A percentile compares a stretch with the other conserved stretches of the same genome.
These are phyloP conservation scores for Eudorcas thomsonii DNA, from an alignment of 2,113 vertebrate genomes.

Conservation along the genomic window DNA sequence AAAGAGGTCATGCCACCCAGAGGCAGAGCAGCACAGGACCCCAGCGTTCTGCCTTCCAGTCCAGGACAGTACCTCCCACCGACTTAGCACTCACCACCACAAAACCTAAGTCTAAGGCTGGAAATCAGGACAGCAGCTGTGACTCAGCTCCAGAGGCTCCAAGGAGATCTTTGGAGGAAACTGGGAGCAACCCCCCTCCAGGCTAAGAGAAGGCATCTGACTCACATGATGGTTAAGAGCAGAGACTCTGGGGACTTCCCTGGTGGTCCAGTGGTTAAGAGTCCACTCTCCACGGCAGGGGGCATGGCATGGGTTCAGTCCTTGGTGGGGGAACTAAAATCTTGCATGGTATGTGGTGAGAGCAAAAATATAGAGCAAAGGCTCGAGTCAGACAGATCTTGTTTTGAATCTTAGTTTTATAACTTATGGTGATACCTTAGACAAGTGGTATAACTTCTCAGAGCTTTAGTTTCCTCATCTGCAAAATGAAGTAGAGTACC, in stretches of 20 bases:
- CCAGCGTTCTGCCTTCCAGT: neutral
- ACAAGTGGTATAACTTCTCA: neutral
- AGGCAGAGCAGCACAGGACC: neutral
- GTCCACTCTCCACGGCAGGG: neutral
- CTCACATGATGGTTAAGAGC: neutral
- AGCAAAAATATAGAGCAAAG: neutral
- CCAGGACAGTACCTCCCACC: neutral
- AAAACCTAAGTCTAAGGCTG: neutral
- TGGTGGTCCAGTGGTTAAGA: neutral
- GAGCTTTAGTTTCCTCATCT: neutral
- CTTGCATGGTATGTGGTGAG: neutral
- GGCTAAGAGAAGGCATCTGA: neutral
- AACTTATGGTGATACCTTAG: neutral
- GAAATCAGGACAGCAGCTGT: neutral
- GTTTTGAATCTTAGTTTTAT: neutral
- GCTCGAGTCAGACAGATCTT: neutral
- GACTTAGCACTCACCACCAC: neutral
- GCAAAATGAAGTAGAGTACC: neutral
- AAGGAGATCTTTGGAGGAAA: neutral
- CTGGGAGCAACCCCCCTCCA: neutral
- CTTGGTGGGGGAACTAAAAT: neutral
- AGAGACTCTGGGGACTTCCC: neutral
- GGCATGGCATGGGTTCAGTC: neutral
- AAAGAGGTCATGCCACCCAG: neutral
- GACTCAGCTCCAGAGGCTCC: neutral